phyloP scores from a whole-genome alignment of 1,140 invertebrate genomes.

The Calosoma granatense region DNA sequence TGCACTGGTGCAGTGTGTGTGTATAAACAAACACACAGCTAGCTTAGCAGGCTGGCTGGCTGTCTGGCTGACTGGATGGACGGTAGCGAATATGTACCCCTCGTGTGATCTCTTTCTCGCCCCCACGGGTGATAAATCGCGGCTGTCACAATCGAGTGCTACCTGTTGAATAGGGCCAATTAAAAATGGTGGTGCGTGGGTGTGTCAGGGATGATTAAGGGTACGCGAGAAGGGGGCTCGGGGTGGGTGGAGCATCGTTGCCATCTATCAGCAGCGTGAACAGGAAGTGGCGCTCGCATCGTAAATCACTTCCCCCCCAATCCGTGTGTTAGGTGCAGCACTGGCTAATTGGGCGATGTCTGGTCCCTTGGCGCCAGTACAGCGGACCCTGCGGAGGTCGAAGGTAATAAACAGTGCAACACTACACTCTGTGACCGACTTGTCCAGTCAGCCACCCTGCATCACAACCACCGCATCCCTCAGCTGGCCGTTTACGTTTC shows the following conservation, averaged over 20 bases:
- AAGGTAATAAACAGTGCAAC: neutral
- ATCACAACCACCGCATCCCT: no score
- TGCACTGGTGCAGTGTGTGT: no score
- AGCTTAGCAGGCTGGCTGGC: no score
- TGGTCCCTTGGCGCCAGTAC: constrained; percentile 3
- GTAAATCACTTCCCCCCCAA: neutral
- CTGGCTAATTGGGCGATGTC: neutral
- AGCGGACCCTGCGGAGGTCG: neutral
- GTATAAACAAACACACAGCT: no score
- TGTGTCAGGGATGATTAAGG: constrained; percentile 11
- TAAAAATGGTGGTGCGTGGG: constrained; percentile 18
- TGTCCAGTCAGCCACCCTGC: no score
- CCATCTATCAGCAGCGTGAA: constrained; percentile 16
- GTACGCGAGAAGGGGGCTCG: no score
- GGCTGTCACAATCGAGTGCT: constrained; percentile 5
- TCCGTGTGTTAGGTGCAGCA: constrained; percentile 1
- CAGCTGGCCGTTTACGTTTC: no score
- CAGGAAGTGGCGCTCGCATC: constrained; percentile 19
- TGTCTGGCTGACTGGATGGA: no score
- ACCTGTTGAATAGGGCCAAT: constrained; percentile 14
- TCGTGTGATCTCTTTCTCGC: neutral
- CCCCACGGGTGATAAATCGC: neutral
- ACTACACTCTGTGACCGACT: neutral
- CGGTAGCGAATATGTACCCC: no score
- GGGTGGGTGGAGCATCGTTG: constrained; percentile 14